Base-by-base conservation (phyloP, 2,888 invertebrate genomes). In the Muscina levida region DNA sequence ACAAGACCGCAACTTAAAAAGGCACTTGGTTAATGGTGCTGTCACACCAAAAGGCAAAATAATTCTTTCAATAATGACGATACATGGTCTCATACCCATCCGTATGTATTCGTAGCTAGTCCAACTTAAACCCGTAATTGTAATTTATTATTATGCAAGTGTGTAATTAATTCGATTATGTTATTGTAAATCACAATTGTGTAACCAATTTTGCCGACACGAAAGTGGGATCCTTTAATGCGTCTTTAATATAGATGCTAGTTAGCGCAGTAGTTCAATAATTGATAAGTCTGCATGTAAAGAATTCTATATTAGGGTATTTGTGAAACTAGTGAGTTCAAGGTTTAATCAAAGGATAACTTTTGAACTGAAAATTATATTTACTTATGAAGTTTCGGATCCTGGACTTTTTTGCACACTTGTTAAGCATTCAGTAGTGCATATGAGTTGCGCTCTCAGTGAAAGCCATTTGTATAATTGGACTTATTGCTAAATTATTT, bases 131-230 rank as follows among this genome's bases (percentile, higher is more conserved):
- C 0, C 42, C 62, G 74, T 81, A 81, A 77, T 81, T 81, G 82
- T 82, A 76, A 82, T 82, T 82, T 82, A 76, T 82, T 82, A 79
- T 82, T 79, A 82, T 82, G 82, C 82, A 82, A 82, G 82, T 79
- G 78, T 82, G 82, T 82, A 78, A 82, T 82, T 82, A 78, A 82
- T 82, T 82, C 82, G 78, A 72, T 78, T 82, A 82, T 79, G 77
- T 77, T 62, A 39, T 42, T 62, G 62, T 62, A 62, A 62, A 62
- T 62, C 62, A 62, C 62, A 39, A 62, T 39, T 39, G 62, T 17
- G 13, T 19, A 62, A 62, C 42, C 62, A 62, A 39, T 62, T 42
- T 31, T 31, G 31, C 31, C 31, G 31, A 8, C 31, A 31, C 31
- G 4, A 31, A 5, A 5, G 31, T 3, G 31, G 31, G 31, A 31